Evolutionary conservation across 2,888 invertebrate species (phyloP), one percentile per base, ranked within the genome.

Genomic region (Perdita meconis): DNA sequence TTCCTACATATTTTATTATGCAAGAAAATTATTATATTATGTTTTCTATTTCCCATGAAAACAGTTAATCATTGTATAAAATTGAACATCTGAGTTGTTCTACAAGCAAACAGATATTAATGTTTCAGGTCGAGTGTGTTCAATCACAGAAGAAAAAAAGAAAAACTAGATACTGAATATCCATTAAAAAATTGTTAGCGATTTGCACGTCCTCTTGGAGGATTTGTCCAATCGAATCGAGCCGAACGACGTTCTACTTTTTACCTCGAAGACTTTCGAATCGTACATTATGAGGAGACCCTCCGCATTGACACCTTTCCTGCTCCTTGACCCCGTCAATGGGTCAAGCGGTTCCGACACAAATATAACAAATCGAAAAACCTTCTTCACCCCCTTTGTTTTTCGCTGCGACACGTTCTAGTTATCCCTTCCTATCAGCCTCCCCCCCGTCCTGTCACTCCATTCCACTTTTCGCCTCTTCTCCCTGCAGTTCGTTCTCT

Each of bases 341-440:
- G 66, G 79, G 79, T 80, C 78, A 80, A 80, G 79, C 53, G 63
- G 57, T 65, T 22, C 34, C 78, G 63, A 73, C 78, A 73, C 51
- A 47, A 80, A 64, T 78, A 61, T 73, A 73, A 78, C 73, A 80
- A 73, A 78, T 80, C 79, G 79, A 69, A 80, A 79, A 78, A 65
- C 65, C 73, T 65, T 69, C 73, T 69, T 63, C 68, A 56, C 66
- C 53, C 61, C 65, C 65, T 69, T 53, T 57, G 53, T 65, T 78
- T 79, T 73, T 63, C 51, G 50, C 67, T 71, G 63, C 47, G 67
- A 71, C 72, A 77, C 63, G 71, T 66, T 78, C 70, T 70, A 77
- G 71, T 67, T 76, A 76, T 56, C 77, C 55, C 65, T 78, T 65
- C 50, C 60, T 19, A 22, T 34, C 13, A n/a, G n/a, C n/a, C n/a